Evolutionary conservation across 2,113 vertebrate species (phyloP).

Genomic region (Calcarius ornatus): DNA sequence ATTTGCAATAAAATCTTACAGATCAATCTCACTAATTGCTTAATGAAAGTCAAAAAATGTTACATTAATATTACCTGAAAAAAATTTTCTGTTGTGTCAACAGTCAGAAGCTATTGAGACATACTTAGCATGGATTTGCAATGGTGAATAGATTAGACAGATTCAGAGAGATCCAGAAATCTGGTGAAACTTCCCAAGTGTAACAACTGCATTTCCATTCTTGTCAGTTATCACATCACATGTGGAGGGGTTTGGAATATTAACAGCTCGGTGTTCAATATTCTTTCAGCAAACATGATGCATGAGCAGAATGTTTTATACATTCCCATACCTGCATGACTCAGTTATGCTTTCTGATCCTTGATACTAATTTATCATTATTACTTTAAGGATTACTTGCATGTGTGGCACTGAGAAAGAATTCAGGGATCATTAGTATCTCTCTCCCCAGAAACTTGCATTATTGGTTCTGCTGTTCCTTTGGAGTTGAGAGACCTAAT

Average conservation of each 20-base stretch:
- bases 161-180: neutral
- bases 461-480: neutral
- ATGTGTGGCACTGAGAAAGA: neutral
- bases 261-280: neutral
- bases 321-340: neutral
- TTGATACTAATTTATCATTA: neutral
- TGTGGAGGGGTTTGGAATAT: neutral
- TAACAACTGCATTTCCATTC: neutral
- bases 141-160: neutral
- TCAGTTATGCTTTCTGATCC: neutral
- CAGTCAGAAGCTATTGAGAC: neutral
- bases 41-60: neutral
- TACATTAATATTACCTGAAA: neutral
- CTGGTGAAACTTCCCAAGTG: neutral
- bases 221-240: neutral
- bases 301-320: neutral
- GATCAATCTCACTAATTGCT: neutral
- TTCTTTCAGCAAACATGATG: neutral
- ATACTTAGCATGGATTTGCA: neutral
- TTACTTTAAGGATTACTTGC: neutral
- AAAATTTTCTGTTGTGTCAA: neutral
- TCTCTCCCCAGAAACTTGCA: neutral
- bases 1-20: neutral
- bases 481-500: neutral
- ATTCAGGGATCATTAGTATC: neutral